Evolutionary conservation across 2,888 invertebrate species (phyloP), one percentile per base, ranked within the genome.

Genomic region (Atrina japonica): DNA sequence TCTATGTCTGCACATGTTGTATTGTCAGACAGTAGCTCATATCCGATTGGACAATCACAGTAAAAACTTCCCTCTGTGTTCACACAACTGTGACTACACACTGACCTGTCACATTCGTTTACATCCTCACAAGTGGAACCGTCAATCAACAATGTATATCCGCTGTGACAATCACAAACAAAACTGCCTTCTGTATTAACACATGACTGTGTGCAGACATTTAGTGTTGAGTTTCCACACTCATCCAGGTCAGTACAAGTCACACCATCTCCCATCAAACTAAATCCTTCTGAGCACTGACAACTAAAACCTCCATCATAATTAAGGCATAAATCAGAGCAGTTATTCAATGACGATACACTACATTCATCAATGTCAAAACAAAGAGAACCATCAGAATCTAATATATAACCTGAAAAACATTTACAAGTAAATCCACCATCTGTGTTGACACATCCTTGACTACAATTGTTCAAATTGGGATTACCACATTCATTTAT

Each of bases 401-500:
- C 21, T 14, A 52, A 6, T 14, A 7, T 0, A 18, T 21, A 58
- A 18, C 58, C 58, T 40, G n/a, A n/a, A 1, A 23, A n/a, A 25
- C 58, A 58, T 5, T 41, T 16, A 40, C 64, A 64, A 9, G 21
- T 16, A 23, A 29, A 64, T 16, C 40, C 18, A 25, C 64, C 64
- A 40, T 40, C 21, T 9, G 41, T 52, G 14, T 64, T 64, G 2
- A n/a, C 9, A 53, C 64, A 64, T 25, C 25, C n/a, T 6, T 53
- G 25, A 2, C 0, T 14, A 40, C 64, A 64, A n/a, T 21, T 21
- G 35, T 35, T 5, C 1, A 25, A 14, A n/a, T n/a, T 40, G 7
- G 11, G 6, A 40, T 52, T 29, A 1, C 30, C 29, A 53, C 64
- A 64, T 53, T 64, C 64, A 40, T 64, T 53, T 14, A 64, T 40